Conservation (phyloP, 1,140 invertebrate species). For the Leguminivora glycinivorella region DNA sequence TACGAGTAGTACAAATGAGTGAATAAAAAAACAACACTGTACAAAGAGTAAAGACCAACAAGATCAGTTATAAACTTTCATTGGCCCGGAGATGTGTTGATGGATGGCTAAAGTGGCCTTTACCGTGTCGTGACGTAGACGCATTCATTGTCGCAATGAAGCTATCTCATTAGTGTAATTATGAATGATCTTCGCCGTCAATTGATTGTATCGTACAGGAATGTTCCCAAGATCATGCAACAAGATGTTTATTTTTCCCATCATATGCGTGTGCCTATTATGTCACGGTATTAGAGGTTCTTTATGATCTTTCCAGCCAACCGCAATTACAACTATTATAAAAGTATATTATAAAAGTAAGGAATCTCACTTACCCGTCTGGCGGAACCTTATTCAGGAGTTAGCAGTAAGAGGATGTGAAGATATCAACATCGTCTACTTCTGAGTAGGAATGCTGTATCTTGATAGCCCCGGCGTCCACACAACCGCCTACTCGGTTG, state of each 20-base stretch:
- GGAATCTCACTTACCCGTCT: background rate
- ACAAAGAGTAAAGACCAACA: slow-evolving; percentile 9
- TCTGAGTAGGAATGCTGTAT: slow-evolving; percentile 4
- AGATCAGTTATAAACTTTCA: slow-evolving; percentile 12
- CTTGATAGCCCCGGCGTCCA: slow-evolving; percentile 18
- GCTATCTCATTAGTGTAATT: slow-evolving; percentile 39
- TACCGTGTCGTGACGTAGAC: slow-evolving; percentile 18
- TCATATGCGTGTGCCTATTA: slow-evolving; percentile 43
- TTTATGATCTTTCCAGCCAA: slow-evolving; percentile 33
- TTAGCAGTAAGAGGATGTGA: slow-evolving; percentile 15
- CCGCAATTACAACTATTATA: slow-evolving; percentile 21
- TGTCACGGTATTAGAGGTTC: slow-evolving; percentile 33
- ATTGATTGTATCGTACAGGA: slow-evolving; percentile 45
- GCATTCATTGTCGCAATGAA: slow-evolving; percentile 40
- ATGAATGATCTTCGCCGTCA: slow-evolving; percentile 39
- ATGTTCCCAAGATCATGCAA: slow-evolving; percentile 46
- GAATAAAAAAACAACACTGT: background rate
- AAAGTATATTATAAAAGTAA: background rate
- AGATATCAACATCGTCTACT: background rate
- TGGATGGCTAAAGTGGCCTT: slow-evolving; percentile 18
- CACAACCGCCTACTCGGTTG: slow-evolving; percentile 1
- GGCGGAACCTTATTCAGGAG: background rate
- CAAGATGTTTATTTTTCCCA: slow-evolving; percentile 40
- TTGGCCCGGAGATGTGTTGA: background rate
- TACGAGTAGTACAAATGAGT: background rate